Percentiles rank a stretch among this genome's conserved stretches.
Evolutionary conservation across 2,888 invertebrate species (phyloP).

Genomic region (Drosophila neonasuta): DNA sequence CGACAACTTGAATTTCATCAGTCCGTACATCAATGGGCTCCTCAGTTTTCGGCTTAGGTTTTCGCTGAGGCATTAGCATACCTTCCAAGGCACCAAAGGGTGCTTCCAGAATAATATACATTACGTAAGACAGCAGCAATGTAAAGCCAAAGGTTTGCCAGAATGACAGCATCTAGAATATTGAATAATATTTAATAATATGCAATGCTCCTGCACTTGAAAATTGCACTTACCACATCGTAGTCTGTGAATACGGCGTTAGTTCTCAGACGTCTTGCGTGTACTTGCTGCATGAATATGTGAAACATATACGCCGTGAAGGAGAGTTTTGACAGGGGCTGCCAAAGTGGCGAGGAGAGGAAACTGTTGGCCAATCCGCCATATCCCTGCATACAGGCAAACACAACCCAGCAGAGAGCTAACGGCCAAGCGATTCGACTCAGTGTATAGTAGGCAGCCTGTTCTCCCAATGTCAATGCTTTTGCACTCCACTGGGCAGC

Average conservation of each 20-base stretch:
- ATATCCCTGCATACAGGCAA: constrained; percentile 73
- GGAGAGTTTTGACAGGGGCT: constrained; percentile 72
- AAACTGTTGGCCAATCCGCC: constrained; percentile 74
- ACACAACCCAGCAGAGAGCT: constrained; percentile 70
- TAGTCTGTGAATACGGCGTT: constrained; percentile 68
- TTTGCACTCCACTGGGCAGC: constrained; percentile 38
- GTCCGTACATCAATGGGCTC: background rate
- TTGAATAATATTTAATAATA: background rate
- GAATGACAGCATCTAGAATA: constrained; percentile 50
- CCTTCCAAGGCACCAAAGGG: constrained; percentile 46
- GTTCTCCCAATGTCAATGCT: constrained; percentile 48
- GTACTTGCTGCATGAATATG: constrained; percentile 59
- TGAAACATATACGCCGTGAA: constrained; percentile 77
- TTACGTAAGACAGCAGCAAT: constrained; percentile 39
- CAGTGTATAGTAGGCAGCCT: constrained; percentile 70
- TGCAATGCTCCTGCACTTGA: background rate
- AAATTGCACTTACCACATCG: constrained; percentile 59
- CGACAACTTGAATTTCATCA: background rate
- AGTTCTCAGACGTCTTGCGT: constrained; percentile 56
- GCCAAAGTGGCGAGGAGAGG: constrained; percentile 74
- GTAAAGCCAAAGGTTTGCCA: constrained; percentile 46
- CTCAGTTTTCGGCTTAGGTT: background rate
- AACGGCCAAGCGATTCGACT: constrained; percentile 77
- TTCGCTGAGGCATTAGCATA: constrained; percentile 24
- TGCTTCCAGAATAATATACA: constrained; percentile 54